Conservation (phyloP, 1,140 invertebrate species). For the Adoxophyes honmai region DNA sequence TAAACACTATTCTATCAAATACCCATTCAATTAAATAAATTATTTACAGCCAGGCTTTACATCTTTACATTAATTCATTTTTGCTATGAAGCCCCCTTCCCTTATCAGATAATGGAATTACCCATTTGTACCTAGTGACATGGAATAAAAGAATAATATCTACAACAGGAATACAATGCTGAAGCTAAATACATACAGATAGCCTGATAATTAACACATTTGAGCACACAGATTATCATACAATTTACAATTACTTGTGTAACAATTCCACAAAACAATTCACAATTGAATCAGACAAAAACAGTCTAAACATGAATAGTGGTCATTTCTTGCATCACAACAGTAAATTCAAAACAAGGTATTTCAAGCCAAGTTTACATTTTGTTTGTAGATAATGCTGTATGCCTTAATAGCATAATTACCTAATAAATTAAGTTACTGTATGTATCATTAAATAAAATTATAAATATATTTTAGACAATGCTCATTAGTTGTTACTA, state of each 20-base stretch:
- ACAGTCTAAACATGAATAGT: background rate
- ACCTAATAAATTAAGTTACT: background rate
- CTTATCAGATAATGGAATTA: slow-evolving; percentile 11
- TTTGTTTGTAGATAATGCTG: slow-evolving; percentile 1
- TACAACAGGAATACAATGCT: slow-evolving; percentile 3
- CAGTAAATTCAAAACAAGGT: background rate
- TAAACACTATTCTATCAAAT: slow-evolving; percentile 8
- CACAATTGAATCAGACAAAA: background rate
- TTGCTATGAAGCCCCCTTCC: background rate
- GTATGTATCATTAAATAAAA: slow-evolving; percentile 4
- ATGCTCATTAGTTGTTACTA: slow-evolving; percentile 2
- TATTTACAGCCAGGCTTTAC: slow-evolving; percentile 4
- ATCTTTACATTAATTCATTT: background rate
- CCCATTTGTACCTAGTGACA: slow-evolving; percentile 10
- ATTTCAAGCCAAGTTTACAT: background rate
- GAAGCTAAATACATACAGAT: slow-evolving; percentile 1
- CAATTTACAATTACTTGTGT: slow-evolving; percentile 10
- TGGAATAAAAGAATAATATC: slow-evolving; percentile 13
- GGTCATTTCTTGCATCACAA: background rate
- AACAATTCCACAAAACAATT: background rate
- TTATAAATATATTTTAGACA: slow-evolving; percentile 1
- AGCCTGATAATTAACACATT: background rate
- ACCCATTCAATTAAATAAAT: slow-evolving; percentile 3
- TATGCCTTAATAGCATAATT: background rate
- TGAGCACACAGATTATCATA: slow-evolving; percentile 13